Conservation (phyloP, 30 jellyfish, hydroid and myxozoan genomes). For the Rhopilema esculentum region DNA sequence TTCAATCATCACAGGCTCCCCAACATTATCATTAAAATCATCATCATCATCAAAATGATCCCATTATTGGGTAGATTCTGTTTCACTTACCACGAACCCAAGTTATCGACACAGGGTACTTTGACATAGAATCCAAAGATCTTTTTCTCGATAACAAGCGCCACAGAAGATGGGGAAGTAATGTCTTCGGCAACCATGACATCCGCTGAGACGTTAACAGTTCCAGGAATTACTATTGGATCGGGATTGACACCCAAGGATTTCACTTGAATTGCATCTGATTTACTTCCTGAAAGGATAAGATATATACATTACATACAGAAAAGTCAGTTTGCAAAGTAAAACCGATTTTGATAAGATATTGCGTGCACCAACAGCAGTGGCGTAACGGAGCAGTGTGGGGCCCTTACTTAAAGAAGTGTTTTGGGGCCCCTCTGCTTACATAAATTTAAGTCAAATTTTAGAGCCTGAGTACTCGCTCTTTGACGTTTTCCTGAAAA, state of each 20-base stretch:
- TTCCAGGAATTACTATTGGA: conserved; percentile 86
- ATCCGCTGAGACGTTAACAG: conserved; percentile 60
- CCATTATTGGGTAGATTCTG: neutral
- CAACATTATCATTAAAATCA: too few relatives aligned
- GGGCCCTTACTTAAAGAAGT: too few relatives aligned
- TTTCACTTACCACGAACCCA: conserved; percentile 85
- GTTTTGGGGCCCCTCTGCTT: too few relatives aligned
- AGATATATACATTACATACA: neutral
- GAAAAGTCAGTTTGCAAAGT: too few relatives aligned
- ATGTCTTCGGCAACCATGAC: conserved; percentile 43
- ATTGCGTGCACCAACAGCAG: too few relatives aligned
- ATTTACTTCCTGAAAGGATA: conserved; percentile 39
- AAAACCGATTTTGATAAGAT: too few relatives aligned
- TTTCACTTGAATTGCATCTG: conserved; percentile 71
- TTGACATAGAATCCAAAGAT: conserved; percentile 62
- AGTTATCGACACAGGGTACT: conserved; percentile 87
- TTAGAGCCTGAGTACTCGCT: too few relatives aligned
- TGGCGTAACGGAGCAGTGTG: too few relatives aligned
- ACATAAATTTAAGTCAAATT: too few relatives aligned
- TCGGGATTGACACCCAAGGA: conserved; percentile 66
- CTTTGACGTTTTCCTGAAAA: too few relatives aligned
- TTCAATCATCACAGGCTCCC: too few relatives aligned
- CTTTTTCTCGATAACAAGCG: conserved; percentile 65
- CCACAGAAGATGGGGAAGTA: conserved; percentile 43
- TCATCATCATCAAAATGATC: neutral